Evolutionary conservation across 2,888 invertebrate genomes (phyloP).

Genomic region (Hyles lineata): DNA sequence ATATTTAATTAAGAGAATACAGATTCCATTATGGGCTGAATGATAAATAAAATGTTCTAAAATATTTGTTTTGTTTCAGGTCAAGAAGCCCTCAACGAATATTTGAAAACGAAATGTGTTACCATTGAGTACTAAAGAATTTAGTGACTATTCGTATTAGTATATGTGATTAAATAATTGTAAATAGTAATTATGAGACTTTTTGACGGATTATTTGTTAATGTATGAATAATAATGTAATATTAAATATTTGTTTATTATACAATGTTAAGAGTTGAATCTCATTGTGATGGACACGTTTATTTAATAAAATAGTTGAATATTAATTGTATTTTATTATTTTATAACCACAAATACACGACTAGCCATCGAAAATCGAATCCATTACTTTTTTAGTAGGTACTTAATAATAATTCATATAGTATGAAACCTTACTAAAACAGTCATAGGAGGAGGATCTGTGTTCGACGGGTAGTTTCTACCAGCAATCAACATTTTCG

Average conservation of each 20-base stretch:
- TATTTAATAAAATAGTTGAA: background rate
- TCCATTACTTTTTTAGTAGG: too few species aligned
- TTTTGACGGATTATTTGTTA: conserved; percentile 12
- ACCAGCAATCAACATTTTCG: too few species aligned
- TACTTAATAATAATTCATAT: too few species aligned
- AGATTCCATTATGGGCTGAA: too few species aligned
- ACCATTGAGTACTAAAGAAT: conserved; percentile 93
- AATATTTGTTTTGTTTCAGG: conserved; percentile 83
- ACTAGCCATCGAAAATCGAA: too few species aligned
- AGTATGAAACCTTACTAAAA: too few species aligned
- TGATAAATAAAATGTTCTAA: too few species aligned
- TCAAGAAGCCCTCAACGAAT: conserved; percentile 96
- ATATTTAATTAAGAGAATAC: too few species aligned
- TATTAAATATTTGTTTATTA: background rate
- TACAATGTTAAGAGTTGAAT: conserved; percentile 11
- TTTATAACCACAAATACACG: background rate
- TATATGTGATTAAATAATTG: conserved; percentile 31
- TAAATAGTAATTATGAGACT: conserved; percentile 28
- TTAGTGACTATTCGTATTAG: conserved; percentile 29
- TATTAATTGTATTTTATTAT: background rate
- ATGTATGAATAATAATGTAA: background rate
- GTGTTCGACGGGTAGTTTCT: too few species aligned
- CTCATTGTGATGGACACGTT: background rate
- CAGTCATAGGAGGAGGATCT: too few species aligned
- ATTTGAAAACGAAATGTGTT: conserved; percentile 96